Evolutionary conservation across 2,888 invertebrate species (phyloP).

Genomic region (Meiosimyza decipiens): DNA sequence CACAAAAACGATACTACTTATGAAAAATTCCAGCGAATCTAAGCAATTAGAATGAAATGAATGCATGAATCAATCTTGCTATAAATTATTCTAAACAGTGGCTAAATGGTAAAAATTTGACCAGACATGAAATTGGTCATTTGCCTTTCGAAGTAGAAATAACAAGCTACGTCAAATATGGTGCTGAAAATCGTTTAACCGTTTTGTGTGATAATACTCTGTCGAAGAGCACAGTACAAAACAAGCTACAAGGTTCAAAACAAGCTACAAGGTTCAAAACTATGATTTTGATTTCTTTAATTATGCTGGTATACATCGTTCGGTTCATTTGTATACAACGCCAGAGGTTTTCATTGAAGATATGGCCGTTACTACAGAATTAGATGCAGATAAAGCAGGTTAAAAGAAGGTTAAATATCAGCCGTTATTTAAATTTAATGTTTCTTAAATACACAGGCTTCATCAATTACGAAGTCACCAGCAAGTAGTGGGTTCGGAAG

Average conservation of each 20-base stretch:
- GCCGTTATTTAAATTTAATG: neutral
- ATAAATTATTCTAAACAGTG: slow-evolving; percentile 71
- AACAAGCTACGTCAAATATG: slow-evolving; percentile 73
- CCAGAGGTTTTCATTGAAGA: slow-evolving; percentile 85
- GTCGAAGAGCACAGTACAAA: slow-evolving; percentile 77
- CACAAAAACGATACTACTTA: too few species aligned
- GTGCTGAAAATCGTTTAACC: slow-evolving; percentile 81
- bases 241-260: slow-evolving; percentile 68
- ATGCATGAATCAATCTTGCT: too few species aligned
- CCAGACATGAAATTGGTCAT: slow-evolving; percentile 92
- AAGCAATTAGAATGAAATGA: too few species aligned
- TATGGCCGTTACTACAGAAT: slow-evolving; percentile 80
- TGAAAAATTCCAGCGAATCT: too few species aligned
- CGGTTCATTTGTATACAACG: slow-evolving; percentile 89
- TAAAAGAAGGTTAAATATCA: neutral
- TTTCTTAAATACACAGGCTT: slow-evolving; percentile 40
- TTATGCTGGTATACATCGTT: slow-evolving; percentile 96
- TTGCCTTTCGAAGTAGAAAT: slow-evolving; percentile 93
- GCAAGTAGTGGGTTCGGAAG: too few species aligned
- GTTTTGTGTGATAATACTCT: slow-evolving; percentile 95
- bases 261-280: slow-evolving; percentile 76
- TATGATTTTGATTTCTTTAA: slow-evolving; percentile 98
- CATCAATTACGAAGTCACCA: slow-evolving; percentile 57
- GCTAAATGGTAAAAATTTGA: slow-evolving; percentile 83
- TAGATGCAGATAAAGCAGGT: slow-evolving; percentile 52